phyloP scores from a whole-genome alignment of 2,797 vertebrate species.

The Hoplostethus mediterraneus region DNA sequence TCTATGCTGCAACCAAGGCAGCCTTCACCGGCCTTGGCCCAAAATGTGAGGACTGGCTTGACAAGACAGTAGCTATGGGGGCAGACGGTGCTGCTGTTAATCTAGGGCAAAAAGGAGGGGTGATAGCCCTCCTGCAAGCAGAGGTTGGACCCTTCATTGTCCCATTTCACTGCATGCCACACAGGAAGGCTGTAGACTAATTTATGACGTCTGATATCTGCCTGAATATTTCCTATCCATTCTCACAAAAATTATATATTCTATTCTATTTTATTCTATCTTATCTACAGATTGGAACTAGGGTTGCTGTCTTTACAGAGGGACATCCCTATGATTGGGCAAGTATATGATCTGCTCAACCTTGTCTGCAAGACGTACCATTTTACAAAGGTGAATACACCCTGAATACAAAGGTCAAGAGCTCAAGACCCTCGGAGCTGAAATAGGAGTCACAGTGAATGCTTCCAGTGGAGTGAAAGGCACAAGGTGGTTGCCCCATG shows the following conservation, averaged over 20 bases:
- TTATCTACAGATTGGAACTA: constrained; percentile 36
- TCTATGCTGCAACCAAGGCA: constrained; percentile 39
- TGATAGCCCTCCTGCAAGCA: constrained; percentile 23
- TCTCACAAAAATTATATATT: background rate
- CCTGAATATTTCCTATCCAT: background rate
- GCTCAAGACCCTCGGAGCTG: constrained; percentile 28
- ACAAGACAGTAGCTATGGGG: constrained; percentile 30
- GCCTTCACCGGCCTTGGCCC: constrained; percentile 26
- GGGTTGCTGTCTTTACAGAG: constrained; percentile 34
- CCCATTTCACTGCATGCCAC: constrained; percentile 36
- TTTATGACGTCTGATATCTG: background rate
- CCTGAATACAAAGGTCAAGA: too few species aligned
- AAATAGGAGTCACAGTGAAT: constrained; percentile 32
- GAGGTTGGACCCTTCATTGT: constrained; percentile 7
- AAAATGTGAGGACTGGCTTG: constrained; percentile 18
- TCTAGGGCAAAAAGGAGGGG: constrained; percentile 20
- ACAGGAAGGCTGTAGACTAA: constrained; percentile 9
- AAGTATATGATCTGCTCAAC: constrained; percentile 25
- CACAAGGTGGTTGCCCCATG: constrained; percentile 41
- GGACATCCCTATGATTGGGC: constrained; percentile 28
- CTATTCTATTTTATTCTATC: background rate
- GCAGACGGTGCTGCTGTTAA: constrained; percentile 31
- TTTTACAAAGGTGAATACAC: too few species aligned
- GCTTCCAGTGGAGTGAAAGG: constrained; percentile 40
- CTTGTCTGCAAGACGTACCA: constrained; percentile 39